phyloP scores from a whole-genome alignment of 2,797 vertebrate genomes.

The Iguana delicatissima region DNA sequence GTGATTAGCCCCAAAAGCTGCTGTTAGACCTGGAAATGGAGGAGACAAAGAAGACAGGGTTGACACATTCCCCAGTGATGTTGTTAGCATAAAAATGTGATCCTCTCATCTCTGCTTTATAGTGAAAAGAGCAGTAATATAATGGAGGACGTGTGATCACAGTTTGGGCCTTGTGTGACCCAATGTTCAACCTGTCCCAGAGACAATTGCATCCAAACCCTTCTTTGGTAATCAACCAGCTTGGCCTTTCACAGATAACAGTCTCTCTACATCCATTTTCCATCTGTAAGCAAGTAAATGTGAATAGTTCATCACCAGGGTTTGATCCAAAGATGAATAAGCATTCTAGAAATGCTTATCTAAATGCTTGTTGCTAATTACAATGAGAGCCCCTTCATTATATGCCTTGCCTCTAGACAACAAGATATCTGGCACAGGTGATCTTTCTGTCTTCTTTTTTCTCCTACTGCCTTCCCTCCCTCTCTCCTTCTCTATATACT shows the following conservation, averaged over 20 bases:
- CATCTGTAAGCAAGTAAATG: background rate
- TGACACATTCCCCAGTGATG: background rate
- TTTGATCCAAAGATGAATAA: background rate
- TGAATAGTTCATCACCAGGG: background rate
- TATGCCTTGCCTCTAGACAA: background rate
- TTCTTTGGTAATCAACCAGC: background rate
- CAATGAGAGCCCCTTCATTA: background rate
- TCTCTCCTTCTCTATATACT: background rate
- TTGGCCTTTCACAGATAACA: background rate
- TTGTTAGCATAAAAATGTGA: background rate
- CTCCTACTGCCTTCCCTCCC: background rate
- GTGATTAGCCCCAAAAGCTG: background rate
- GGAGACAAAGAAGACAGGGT: background rate
- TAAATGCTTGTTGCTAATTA: conserved; percentile 14
- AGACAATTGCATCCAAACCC: background rate
- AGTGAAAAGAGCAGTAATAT: background rate
- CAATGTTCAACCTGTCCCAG: background rate
- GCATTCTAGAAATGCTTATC: background rate
- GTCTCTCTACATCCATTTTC: background rate
- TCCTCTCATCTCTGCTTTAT: background rate
- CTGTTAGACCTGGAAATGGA: background rate
- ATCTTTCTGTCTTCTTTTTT: background rate
- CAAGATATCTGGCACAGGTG: background rate
- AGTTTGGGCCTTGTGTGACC: background rate
- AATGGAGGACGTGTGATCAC: background rate